Conservation (phyloP, 2,888 invertebrate species). For the Cheilosia vulpina region DNA sequence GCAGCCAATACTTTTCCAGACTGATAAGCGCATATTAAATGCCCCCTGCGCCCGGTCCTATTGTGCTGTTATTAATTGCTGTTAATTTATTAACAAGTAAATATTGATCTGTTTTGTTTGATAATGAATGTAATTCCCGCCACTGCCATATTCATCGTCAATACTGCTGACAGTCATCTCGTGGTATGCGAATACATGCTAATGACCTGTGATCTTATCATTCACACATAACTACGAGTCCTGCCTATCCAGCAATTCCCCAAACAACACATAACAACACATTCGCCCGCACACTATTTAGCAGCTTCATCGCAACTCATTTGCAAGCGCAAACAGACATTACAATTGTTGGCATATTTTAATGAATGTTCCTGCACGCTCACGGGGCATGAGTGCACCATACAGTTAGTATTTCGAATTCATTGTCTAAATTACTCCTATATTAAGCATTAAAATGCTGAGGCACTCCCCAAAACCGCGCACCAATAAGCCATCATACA, state of each 20-base stretch:
- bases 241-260: slow-evolving; percentile 14
- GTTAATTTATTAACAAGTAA: slow-evolving; percentile 56
- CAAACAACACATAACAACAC: slow-evolving; percentile 11
- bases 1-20: background rate
- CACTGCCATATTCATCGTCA: slow-evolving; percentile 16
- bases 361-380: slow-evolving; percentile 36
- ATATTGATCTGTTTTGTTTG: slow-evolving; percentile 30
- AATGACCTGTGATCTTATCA: slow-evolving; percentile 51
- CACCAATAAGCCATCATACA: background rate
- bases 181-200: slow-evolving; percentile 17
- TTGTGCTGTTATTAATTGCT: slow-evolving; percentile 39
- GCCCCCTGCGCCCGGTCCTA: background rate
- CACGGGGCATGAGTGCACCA: background rate
- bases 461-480: slow-evolving; percentile 2
- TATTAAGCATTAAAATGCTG: slow-evolving; percentile 62
- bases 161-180: slow-evolving; percentile 29
- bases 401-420: slow-evolving; percentile 30
- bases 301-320: slow-evolving; percentile 35
- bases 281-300: slow-evolving; percentile 23
- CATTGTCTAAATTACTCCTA: slow-evolving; percentile 54
- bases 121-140: slow-evolving; percentile 29
- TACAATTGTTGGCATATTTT: slow-evolving; percentile 54
- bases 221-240: background rate
- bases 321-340: slow-evolving; percentile 53
- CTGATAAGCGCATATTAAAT: slow-evolving; percentile 14